Evolutionary conservation across 2,888 invertebrate species (phyloP), one percentile per base, ranked within the genome.

Genomic region (Agrotis clavis): DNA sequence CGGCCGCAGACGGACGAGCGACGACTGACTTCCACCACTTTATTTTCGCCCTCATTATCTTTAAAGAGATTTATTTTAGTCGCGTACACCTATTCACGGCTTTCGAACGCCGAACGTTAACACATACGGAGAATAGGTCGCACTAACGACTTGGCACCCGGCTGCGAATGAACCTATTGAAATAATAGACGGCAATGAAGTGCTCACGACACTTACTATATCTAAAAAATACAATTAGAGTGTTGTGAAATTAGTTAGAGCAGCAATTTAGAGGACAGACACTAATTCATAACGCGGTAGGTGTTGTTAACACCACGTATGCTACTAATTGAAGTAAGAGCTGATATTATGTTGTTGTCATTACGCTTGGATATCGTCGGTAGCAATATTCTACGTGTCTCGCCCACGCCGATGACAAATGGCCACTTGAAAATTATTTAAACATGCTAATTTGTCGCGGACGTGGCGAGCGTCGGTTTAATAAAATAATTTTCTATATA

Each of bases 31-130:
- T 92, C 92, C 92, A 92, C 90, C 90, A 90, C 93, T 95, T 94
- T 95, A 96, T 96, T 96, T 95, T 94, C 90, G 94, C 91, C 91
- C 94, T 95, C 95, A 95, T 96, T 96, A 96, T 95, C 93, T 93
- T 91, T 91, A 90, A 92, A 95, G 93, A 93, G 94, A 95, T 95
- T 95, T 95, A 96, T 96, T 95, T 95, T 91, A 84, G 92, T 90
- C 90, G 83, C 85, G 85, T 89, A 89, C 87, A 90, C 88, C 89
- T 91, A 91, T 91, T 91, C 88, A 90, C 88, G 85, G 85, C 89
- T 92, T 90, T 89, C 87, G 86, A 89, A 89, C 88, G 90, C 85
- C 91, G 88, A 91, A 89, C 91, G 91, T 93, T 94, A 92, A 93
- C 93, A 92, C 90, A 90, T 90, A 90, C 79, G 82, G 87, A 91